These are phyloP conservation scores for Tinea trinotella DNA, from an alignment of 2,888 invertebrate genomes.

Conservation along the genomic window DNA sequence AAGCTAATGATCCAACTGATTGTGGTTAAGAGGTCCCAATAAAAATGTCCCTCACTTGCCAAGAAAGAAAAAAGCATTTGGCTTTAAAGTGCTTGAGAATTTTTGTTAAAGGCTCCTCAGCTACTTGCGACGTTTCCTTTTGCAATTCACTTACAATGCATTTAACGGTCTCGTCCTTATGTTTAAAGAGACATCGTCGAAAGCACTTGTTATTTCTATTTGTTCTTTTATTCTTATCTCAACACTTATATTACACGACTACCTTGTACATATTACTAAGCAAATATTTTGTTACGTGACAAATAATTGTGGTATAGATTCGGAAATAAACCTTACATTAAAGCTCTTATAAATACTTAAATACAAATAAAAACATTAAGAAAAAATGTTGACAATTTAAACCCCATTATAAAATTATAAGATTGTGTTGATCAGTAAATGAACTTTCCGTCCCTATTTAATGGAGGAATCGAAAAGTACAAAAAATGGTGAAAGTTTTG, in stretches of 20 bases:
- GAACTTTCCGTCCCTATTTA: not conserved
- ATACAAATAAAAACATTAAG: too few relatives aligned
- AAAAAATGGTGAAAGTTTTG: not conserved
- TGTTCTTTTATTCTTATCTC: not conserved
- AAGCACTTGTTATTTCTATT: constrained; percentile 1
- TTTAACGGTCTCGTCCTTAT: constrained; percentile 15
- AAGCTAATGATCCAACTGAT: constrained; percentile 70
- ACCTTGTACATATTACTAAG: too few relatives aligned
- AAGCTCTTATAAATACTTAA: too few relatives aligned
- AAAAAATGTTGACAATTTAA: too few relatives aligned
- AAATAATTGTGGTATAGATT: too few relatives aligned
- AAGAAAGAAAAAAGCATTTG: constrained; percentile 64
- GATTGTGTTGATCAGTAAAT: not conserved
- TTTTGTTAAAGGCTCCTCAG: constrained; percentile 33
- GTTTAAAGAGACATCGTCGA: constrained; percentile 3
- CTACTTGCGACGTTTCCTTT: not conserved
- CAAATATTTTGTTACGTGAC: too few relatives aligned
- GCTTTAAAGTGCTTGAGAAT: constrained; percentile 53
- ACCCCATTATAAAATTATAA: too few relatives aligned
- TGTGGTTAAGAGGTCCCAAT: constrained; percentile 66
- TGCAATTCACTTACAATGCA: constrained; percentile 18
- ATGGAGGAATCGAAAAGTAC: not conserved
- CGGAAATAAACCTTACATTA: too few relatives aligned
- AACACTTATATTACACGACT: not conserved
- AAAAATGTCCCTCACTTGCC: constrained; percentile 66